Base-by-base conservation (phyloP, 2,113 vertebrate species). In the Rhabdomys dilectus region DNA sequence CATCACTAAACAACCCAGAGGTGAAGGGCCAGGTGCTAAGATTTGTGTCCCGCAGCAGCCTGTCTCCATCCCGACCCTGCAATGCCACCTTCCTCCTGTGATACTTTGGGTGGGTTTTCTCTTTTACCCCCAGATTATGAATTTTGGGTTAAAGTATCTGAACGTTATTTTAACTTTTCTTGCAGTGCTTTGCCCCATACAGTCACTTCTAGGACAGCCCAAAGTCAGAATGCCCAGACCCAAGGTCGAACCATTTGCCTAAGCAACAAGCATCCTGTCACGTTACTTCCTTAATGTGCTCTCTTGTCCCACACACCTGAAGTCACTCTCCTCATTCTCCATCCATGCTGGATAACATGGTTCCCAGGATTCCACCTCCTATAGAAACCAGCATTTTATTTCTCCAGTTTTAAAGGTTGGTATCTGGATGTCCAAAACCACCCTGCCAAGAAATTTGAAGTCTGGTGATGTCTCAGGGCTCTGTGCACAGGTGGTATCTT, bases 1-100 rank as follows among this genome's bases (percentile, higher is more conserved):
- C 19, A 48, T 62, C 53, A 76, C 12, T 92, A 66, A 96, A 68
- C 3, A 56, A 82, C 7, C 29, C 60, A 45, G 26, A 48, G 24
- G 1, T 48, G 62, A n/a, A 82, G 36, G n/a, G 10, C 42, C 84
- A 64, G 39, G 42, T 56, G 7, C 53, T 56, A 53, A 72, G 5
- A 13, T 8, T 58, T 70, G 6, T 88, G 34, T 64, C 9, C 70
- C 36, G 16, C 5, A 68, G 66, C 66, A 68, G 66, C 15, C 66
- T 68, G 66, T 5, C 29, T 0, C 12, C 29, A 12, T 12, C 31
- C 64, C 31, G 22, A 1, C 10, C 8, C 7, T 0, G 3, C 64
- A 34, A 24, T 1, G 34, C 9, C 64, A 36, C 1, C 48, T 5
- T 17, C 87, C 53, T 6, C 58, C 85, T 60, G 51, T 1, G 22